Base-by-base conservation (phyloP, 2,113 vertebrate genomes). In the Dissostichus mawsoni region DNA sequence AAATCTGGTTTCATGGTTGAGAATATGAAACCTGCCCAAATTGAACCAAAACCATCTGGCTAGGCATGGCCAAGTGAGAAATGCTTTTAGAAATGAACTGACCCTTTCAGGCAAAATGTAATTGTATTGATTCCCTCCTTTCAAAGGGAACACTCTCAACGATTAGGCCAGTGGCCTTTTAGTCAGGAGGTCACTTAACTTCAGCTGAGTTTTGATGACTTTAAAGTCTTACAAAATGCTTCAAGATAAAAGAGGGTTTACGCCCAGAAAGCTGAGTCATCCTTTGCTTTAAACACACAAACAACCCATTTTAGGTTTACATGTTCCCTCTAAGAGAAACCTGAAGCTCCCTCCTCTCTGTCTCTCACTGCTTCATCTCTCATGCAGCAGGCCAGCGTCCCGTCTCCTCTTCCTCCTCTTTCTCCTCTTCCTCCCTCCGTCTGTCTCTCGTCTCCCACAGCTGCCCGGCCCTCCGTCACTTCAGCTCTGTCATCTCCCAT, bases 401-500 rank as follows among this genome's bases (percentile, higher is more conserved):
- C 33, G 11, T 59, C 13, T 1, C 23, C n/a, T 56, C 74, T 41
- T 64, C 20, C 1, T 55, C 14, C 12, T 58, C 56, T 29, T 57
- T 6, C 13, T 53, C 10, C 8, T n/a, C 8, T 9, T 18, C 17
- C n/a, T 23, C 18, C n/a, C 23, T 67, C 71, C 13, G 1, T 23
- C 74, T 64, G 13, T 75, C 8, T 57, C 68, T 51, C 33, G 23
- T 72, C 68, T 74, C 70, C 65, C 69, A 52, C 80, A 67, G 69
- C 69, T 76, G 52, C 36, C 71, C 69, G 3, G 11, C 57, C 29
- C 23, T 83, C 70, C 25, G 12, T 83, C 74, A 76, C 23, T 50
- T 82, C 68, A 33, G 74, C 61, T 79, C 75, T 76, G 67, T 78
- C 84, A 72, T 78, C 58, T 72, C 61, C 68, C 33, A 17, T 36